phyloP scores from a whole-genome alignment of 1,140 invertebrate species.

The Anastrepha obliqua region DNA sequence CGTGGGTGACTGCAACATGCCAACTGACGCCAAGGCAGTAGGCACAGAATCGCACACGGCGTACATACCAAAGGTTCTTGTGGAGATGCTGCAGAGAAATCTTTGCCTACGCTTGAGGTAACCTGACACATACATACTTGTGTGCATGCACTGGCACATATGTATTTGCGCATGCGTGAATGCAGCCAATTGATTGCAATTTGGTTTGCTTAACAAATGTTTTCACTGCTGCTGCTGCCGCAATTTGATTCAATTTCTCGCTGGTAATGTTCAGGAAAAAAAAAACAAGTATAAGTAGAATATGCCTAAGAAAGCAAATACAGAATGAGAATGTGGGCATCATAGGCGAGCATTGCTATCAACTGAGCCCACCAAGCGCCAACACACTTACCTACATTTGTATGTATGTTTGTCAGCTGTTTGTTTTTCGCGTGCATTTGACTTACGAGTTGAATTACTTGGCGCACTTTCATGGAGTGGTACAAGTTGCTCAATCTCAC shows the following conservation, averaged over 20 bases:
- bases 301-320: neutral
- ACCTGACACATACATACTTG: neutral
- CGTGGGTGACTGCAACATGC: conserved; percentile 41
- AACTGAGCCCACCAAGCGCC: neutral
- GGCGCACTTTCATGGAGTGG: conserved; percentile 4
- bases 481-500: conserved; percentile 20
- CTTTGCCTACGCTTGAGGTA: neutral
- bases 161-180: conserved; percentile 46
- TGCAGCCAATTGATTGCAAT: conserved; percentile 55
- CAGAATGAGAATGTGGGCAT: neutral
- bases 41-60: neutral
- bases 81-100: neutral
- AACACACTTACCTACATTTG: neutral
- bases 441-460: neutral
- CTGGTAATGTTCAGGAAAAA: neutral
- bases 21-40: neutral
- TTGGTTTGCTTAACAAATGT: conserved; percentile 54
- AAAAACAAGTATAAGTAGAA: neutral
- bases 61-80: neutral
- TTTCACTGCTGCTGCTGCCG: conserved; percentile 1
- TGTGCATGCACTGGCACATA: neutral
- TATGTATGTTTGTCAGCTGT: neutral
- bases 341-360: neutral
- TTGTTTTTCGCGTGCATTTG: neutral
- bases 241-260: conserved; percentile 40